Evolutionary conservation across 2,888 invertebrate genomes (phyloP).

Genomic region (Frankliniella fusca): DNA sequence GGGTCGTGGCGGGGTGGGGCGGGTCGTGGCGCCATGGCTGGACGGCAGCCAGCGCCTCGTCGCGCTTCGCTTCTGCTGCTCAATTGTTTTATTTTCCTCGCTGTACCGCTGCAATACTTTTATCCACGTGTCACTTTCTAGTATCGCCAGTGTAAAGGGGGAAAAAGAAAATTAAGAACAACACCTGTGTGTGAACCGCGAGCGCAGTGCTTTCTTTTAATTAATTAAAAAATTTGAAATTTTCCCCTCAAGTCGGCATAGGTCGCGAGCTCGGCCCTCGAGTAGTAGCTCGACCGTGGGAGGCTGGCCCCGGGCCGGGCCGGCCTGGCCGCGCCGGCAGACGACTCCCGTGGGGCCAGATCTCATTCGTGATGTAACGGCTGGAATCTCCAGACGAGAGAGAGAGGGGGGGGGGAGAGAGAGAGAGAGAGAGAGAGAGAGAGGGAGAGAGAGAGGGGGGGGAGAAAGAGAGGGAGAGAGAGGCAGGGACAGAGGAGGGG

Average conservation of each 20-base stretch:
- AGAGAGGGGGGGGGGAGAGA: not conserved
- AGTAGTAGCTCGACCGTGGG: too few species aligned
- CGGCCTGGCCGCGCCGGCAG: not conserved
- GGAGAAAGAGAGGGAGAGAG: not conserved
- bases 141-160: too few species aligned
- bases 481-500: not conserved
- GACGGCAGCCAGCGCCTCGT: not conserved
- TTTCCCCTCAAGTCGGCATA: too few species aligned
- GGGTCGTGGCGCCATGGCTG: not conserved
- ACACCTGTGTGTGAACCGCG: too few species aligned
- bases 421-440: constrained; percentile 9
- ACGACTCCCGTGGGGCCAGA: not conserved
- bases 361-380: too few species aligned
- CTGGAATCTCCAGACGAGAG: not conserved
- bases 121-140: too few species aligned
- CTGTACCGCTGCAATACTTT: not conserved
- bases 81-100: not conserved
- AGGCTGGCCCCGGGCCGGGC: too few species aligned
- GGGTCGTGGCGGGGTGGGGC: not conserved
- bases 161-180: too few species aligned
- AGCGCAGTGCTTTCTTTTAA: not conserved
- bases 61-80: not conserved
- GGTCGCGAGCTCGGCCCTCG: too few species aligned
- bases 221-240: not conserved
- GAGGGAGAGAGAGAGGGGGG: not conserved